A percentile compares a stretch with the other conserved stretches of the same genome.
phyloP scores from a whole-genome alignment of 2,797 vertebrate genomes.

The Channallabes apus region DNA sequence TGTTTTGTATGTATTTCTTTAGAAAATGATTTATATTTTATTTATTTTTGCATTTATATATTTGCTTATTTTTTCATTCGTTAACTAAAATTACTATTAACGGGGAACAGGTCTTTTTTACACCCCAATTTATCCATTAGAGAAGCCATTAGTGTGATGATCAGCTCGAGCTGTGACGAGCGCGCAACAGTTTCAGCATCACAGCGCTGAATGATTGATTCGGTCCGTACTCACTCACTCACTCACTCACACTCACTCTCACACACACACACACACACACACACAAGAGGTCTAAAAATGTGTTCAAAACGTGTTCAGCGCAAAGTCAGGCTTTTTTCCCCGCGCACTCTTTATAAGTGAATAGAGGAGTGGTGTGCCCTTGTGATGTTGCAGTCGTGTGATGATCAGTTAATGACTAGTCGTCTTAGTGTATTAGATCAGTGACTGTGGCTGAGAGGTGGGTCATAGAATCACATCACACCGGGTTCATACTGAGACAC shows the following conservation, averaged over 20 bases:
- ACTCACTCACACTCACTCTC: slow-evolving; percentile 1
- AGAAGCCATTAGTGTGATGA: slow-evolving; percentile 50
- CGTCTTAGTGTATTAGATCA: neutral
- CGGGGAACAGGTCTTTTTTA: slow-evolving; percentile 11
- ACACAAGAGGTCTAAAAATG: slow-evolving; percentile 4
- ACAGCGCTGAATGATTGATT: slow-evolving; percentile 54
- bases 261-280: neutral
- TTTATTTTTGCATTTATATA: neutral
- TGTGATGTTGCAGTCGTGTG: neutral
- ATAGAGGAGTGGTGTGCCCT: neutral
- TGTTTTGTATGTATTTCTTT: neutral
- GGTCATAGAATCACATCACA: slow-evolving; percentile 10
- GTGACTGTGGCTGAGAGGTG: neutral
- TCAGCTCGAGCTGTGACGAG: slow-evolving; percentile 36
- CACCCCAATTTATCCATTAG: slow-evolving; percentile 46
- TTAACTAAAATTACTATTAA: neutral
- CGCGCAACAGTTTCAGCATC: slow-evolving; percentile 54
- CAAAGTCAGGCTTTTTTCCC: neutral
- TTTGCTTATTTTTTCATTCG: neutral
- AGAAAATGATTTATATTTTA: neutral
- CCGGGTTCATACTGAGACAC: neutral
- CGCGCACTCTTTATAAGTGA: neutral
- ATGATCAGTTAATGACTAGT: slow-evolving; percentile 5
- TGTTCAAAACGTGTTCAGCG: neutral
- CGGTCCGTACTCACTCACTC: slow-evolving; percentile 17